These are phyloP conservation scores for Dipodomys merriami DNA, from an alignment of 2,113 vertebrate species.

Conservation along the genomic window DNA sequence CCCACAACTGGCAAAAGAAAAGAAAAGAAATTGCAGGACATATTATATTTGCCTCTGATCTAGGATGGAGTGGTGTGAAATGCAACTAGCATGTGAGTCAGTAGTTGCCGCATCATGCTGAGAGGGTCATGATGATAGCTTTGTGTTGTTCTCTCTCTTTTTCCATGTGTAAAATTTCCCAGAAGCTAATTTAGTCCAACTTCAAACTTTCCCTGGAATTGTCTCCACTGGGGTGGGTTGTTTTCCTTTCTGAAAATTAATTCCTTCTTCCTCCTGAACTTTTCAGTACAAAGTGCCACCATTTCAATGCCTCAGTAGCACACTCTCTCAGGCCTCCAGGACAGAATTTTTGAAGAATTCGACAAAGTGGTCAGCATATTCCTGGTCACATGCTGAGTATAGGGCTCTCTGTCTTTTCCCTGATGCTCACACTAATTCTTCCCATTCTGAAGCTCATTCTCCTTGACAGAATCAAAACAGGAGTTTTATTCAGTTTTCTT, in stretches of 20 bases:
- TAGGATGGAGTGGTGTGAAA: background rate
- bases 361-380: background rate
- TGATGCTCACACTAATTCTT: background rate
- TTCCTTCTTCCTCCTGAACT: too few relatives aligned
- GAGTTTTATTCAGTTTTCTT: slow-evolving; percentile 25
- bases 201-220: slow-evolving; percentile 1
- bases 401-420: background rate
- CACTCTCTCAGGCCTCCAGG: background rate
- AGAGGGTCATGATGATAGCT: background rate
- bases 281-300: background rate
- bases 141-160: background rate
- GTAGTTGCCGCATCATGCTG: background rate
- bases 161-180: background rate
- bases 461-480: slow-evolving; percentile 23
- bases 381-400: fast-evolving
- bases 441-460: background rate
- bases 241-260: slow-evolving; percentile 17
- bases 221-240: background rate
- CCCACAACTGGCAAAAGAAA: too few relatives aligned
- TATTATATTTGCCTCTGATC: background rate
- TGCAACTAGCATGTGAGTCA: background rate
- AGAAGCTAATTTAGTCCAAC: background rate
- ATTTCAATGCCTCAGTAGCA: too few relatives aligned
- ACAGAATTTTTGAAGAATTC: background rate
- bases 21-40: too few relatives aligned